These are phyloP conservation scores for Sialis lutaria DNA, from an alignment of 2,888 invertebrate genomes.

Conservation along the genomic window DNA sequence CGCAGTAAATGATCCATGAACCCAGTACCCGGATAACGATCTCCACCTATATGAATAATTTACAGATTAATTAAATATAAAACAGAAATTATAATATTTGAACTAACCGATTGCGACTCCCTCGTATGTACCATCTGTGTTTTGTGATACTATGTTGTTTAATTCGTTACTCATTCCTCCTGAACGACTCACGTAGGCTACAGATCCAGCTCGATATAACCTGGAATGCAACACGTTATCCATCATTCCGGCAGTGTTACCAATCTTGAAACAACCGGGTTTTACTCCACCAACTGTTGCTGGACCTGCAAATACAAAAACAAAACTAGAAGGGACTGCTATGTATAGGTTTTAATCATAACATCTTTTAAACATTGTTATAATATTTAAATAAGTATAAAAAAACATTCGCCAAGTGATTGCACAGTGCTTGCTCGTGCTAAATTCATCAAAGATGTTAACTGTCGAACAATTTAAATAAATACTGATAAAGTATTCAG, in stretches of 20 bases:
- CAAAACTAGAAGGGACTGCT: no score
- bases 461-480: no score
- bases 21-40: constrained; percentile 93
- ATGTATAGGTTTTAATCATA: no score
- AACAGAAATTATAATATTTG: background rate
- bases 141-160: constrained; percentile 92
- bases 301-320: constrained; percentile 57
- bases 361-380: no score
- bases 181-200: constrained; percentile 86
- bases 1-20: constrained; percentile 95
- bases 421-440: no score
- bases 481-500: no score
- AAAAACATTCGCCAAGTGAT: no score
- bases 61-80: background rate
- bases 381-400: no score
- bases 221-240: constrained; percentile 97
- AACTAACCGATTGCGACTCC: constrained; percentile 80
- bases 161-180: constrained; percentile 99
- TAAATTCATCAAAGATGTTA: no score
- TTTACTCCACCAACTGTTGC: constrained; percentile 96
- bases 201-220: constrained; percentile 88
- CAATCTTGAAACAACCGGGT: constrained; percentile 98
- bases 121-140: constrained; percentile 93
- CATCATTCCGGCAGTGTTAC: constrained; percentile 99
- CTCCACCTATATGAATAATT: constrained; percentile 48